These are phyloP conservation scores for Solea senegalensis DNA, from an alignment of 2,113 vertebrate genomes.

Conservation along the genomic window DNA sequence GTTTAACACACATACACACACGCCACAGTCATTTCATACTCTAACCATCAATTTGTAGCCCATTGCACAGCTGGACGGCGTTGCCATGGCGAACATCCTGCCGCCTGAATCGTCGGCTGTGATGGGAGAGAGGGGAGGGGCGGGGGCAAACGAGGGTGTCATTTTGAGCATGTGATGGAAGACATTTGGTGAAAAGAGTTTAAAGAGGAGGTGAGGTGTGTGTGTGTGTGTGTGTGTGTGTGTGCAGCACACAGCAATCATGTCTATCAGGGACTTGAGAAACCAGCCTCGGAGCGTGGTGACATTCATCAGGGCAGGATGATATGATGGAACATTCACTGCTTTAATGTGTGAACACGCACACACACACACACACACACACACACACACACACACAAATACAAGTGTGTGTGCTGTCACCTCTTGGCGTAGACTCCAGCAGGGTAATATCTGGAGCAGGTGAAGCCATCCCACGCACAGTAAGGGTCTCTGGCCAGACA, in stretches of 20 bases:
- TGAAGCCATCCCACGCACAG: constrained; percentile 96
- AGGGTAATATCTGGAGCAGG: constrained; percentile 92
- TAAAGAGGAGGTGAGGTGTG: background rate
- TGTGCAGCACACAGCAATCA: background rate
- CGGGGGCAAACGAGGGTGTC: constrained; percentile 19
- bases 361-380: background rate
- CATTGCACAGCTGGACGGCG: constrained; percentile 94
- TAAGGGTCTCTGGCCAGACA: constrained; percentile 96
- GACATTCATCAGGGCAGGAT: constrained; percentile 37
- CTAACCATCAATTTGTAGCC: constrained; percentile 92
- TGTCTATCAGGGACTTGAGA: constrained; percentile 24
- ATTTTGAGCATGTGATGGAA: constrained; percentile 44
- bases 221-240: too few relatives aligned
- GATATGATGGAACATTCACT: constrained; percentile 19
- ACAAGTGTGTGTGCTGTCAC: constrained; percentile 69
- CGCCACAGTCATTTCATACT: constrained; percentile 43
- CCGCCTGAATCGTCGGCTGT: constrained; percentile 90
- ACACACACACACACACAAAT: background rate
- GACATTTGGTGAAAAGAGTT: constrained; percentile 12
- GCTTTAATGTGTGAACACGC: constrained; percentile 37
- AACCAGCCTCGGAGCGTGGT: constrained; percentile 30
- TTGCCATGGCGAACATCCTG: constrained; percentile 97
- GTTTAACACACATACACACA: constrained; percentile 25
- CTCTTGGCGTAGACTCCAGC: constrained; percentile 89
- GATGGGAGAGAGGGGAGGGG: constrained; percentile 18